Conservation (phyloP, 2,113 vertebrate genomes). For the Passerina amoena region DNA sequence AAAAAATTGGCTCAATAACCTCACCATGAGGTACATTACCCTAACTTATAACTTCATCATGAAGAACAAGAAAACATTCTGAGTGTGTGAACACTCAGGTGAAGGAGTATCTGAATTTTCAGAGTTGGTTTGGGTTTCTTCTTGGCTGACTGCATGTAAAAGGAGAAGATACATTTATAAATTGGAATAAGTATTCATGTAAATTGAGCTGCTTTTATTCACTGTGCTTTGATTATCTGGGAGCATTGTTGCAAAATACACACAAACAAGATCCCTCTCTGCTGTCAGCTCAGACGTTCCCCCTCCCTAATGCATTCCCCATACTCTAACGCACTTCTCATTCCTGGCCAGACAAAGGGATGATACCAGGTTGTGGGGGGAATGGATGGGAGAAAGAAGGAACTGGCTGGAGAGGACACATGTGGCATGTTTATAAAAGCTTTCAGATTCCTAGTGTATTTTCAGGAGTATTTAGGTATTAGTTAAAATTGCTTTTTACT, state of each 20-base stretch:
- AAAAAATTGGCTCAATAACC: background rate
- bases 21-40: background rate
- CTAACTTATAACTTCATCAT: background rate
- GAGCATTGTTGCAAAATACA: background rate
- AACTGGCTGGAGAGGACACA: background rate
- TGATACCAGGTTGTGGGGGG: background rate
- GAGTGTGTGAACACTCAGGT: background rate
- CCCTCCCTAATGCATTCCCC: background rate
- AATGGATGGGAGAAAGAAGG: background rate
- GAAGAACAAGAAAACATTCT: background rate
- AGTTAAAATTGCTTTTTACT: background rate
- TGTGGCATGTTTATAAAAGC: background rate
- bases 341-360: background rate
- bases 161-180: background rate
- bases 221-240: background rate
- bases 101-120: background rate
- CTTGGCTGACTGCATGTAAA: background rate
- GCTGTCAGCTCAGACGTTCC: background rate
- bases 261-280: background rate
- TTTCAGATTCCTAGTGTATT: background rate
- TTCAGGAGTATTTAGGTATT: background rate
- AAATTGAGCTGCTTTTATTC: background rate
- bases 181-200: background rate
- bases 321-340: background rate
- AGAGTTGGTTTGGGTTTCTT: background rate